Evolutionary conservation across 2,888 invertebrate genomes (phyloP).

Genomic region (Drosophila pseudotalamancana): DNA sequence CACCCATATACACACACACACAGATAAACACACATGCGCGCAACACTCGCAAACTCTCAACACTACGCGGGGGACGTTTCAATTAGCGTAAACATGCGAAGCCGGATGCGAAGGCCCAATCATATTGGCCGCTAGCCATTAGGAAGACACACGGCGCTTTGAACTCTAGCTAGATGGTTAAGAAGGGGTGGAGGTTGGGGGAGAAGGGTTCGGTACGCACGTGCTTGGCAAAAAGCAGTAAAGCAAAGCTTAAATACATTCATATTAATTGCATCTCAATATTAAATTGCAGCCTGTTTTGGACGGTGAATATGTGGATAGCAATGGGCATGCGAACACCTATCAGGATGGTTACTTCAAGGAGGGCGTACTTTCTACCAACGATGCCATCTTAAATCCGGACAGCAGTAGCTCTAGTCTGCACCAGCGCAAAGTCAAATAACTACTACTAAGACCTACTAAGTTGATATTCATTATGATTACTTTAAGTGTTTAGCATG

Average conservation of each 20-base stretch:
- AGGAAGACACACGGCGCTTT: slow-evolving; percentile 41
- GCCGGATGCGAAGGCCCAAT: slow-evolving; percentile 75
- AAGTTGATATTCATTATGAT: slow-evolving; percentile 76
- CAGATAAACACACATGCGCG: slow-evolving; percentile 13
- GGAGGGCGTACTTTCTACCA: slow-evolving; percentile 80
- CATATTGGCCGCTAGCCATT: slow-evolving; percentile 54
- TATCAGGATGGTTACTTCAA: slow-evolving; percentile 82
- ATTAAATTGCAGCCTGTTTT: slow-evolving; percentile 87
- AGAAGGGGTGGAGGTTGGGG: neutral
- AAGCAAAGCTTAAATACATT: neutral
- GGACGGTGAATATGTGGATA: slow-evolving; percentile 84
- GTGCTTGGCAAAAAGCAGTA: neutral
- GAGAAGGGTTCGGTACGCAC: slow-evolving; percentile 10
- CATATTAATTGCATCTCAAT: neutral
- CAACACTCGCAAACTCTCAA: slow-evolving; percentile 62
- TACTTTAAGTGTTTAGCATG: slow-evolving; percentile 73
- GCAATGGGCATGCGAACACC: slow-evolving; percentile 60
- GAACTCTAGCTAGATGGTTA: slow-evolving; percentile 42
- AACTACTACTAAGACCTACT: slow-evolving; percentile 80
- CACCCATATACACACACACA: neutral
- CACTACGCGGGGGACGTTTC: slow-evolving; percentile 65
- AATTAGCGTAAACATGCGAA: slow-evolving; percentile 77
- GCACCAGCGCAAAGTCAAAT: slow-evolving; percentile 84
- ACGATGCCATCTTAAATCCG: slow-evolving; percentile 82
- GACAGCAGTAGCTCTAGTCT: slow-evolving; percentile 84